Percentiles rank a stretch among this genome's conserved stretches.
These are phyloP conservation scores for Malurus cyaneus DNA, from an alignment of 2,113 vertebrate genomes.

Conservation along the genomic window DNA sequence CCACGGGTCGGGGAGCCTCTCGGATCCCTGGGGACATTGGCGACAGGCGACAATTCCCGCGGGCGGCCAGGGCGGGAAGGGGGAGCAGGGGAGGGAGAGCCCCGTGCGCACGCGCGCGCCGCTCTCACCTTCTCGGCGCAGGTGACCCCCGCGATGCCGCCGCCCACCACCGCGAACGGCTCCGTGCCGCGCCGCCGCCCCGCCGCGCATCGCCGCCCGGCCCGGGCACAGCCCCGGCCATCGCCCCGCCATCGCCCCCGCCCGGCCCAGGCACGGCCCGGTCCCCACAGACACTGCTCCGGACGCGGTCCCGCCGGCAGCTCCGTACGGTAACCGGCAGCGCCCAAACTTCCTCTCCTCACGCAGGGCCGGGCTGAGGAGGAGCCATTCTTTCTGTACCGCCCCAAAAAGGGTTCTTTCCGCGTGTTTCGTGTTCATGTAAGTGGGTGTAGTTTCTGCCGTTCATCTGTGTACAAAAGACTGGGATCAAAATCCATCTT, in stretches of 20 bases:
- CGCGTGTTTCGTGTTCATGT: fast-evolving
- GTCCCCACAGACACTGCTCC: too few species aligned
- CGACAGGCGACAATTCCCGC: too few species aligned
- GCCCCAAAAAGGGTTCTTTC: fast-evolving
- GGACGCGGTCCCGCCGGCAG: fast-evolving
- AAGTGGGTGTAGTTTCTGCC: fast-evolving
- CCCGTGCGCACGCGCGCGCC: neutral
- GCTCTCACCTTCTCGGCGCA: constrained; percentile 86
- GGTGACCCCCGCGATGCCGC: constrained; percentile 91
- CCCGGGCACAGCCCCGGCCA: neutral
- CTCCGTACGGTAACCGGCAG: neutral
- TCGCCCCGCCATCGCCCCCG: too few species aligned
- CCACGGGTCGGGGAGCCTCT: fast-evolving
- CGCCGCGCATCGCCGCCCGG: too few species aligned
- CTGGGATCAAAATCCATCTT: too few species aligned
- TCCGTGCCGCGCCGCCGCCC: neutral
- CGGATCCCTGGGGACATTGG: too few species aligned
- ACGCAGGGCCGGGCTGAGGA: fast-evolving
- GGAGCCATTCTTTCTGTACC: fast-evolving
- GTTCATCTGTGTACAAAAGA: neutral
- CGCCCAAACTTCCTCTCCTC: neutral
- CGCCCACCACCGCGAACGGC: constrained; percentile 83
- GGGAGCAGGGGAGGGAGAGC: fast-evolving
- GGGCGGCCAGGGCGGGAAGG: fast-evolving
- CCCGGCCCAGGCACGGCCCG: too few species aligned